These are phyloP conservation scores for Drosophila limbata DNA, from an alignment of 2,888 invertebrate species.

Conservation along the genomic window DNA sequence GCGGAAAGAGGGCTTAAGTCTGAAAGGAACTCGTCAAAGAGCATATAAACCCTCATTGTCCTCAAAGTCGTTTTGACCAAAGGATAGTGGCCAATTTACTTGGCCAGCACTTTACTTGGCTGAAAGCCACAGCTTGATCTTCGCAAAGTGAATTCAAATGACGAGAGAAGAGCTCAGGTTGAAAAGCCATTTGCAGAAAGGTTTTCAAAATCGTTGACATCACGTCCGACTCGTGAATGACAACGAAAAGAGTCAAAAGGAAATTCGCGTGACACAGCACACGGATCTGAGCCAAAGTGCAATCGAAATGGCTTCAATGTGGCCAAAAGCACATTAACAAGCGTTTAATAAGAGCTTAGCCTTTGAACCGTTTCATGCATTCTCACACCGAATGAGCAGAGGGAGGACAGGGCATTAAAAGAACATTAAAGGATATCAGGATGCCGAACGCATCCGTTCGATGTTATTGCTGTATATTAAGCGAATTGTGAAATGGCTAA, in stretches of 20 bases:
- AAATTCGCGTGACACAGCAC: conserved; percentile 10
- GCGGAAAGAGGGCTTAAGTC: not conserved
- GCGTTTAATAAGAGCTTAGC: conserved; percentile 29
- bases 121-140: conserved; percentile 7
- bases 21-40: not conserved
- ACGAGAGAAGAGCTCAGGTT: not conserved
- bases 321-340: conserved; percentile 26
- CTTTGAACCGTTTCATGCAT: conserved; percentile 16
- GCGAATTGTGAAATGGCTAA: conserved; percentile 61
- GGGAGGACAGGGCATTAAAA: conserved; percentile 28
- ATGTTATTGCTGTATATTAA: conserved; percentile 48
- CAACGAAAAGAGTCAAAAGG: conserved; percentile 27
- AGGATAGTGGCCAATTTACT: not conserved
- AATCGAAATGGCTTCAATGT: conserved; percentile 27
- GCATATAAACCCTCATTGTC: not conserved
- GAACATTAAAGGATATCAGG: conserved; percentile 43
- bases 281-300: conserved; percentile 24
- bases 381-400: not conserved
- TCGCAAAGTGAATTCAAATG: not conserved
- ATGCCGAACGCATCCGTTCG: conserved; percentile 45
- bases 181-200: conserved; percentile 40
- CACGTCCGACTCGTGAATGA: not conserved
- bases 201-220: conserved; percentile 6
- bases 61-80: not conserved
- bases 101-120: conserved; percentile 5